Conservation (phyloP, 2,113 vertebrate genomes). For the Alethe castanea region DNA sequence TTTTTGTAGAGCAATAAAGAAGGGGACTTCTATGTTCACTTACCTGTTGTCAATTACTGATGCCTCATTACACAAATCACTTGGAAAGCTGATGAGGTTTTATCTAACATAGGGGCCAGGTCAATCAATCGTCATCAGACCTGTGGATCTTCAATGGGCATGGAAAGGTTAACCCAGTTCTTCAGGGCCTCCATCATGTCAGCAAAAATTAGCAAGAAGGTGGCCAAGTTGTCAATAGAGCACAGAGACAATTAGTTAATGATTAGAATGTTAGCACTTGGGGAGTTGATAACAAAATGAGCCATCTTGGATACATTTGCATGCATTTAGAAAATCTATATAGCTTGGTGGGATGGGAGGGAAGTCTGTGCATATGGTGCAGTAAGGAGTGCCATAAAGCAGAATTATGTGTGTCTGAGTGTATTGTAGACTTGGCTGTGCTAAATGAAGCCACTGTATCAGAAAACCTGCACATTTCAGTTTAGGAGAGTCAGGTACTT, state of each 20-base stretch:
- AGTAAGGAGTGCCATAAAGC: not conserved
- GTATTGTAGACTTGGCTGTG: not conserved
- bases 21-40: conserved; percentile 77
- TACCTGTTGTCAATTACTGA: conserved; percentile 88
- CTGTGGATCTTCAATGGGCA: conserved; percentile 83
- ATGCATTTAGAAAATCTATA: conserved; percentile 75
- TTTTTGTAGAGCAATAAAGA: conserved; percentile 3
- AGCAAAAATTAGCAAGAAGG: conserved; percentile 93
- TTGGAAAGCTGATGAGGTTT: conserved; percentile 92
- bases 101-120: conserved; percentile 88
- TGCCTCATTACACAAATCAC: conserved; percentile 95
- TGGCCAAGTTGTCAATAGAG: conserved; percentile 88
- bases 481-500: not conserved
- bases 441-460: not conserved
- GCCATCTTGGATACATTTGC: conserved; percentile 85
- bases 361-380: not conserved
- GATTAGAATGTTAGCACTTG: conserved; percentile 85
- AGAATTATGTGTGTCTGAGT: not conserved
- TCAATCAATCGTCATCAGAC: conserved; percentile 89
- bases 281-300: conserved; percentile 90
- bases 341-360: not conserved
- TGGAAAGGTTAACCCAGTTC: conserved; percentile 93
- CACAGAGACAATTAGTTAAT: conserved; percentile 95
- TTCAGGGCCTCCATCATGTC: conserved; percentile 83
- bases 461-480: not conserved